Base-by-base conservation (phyloP, 2,113 vertebrate species). In the Pseudolaguvia tuberculata region DNA sequence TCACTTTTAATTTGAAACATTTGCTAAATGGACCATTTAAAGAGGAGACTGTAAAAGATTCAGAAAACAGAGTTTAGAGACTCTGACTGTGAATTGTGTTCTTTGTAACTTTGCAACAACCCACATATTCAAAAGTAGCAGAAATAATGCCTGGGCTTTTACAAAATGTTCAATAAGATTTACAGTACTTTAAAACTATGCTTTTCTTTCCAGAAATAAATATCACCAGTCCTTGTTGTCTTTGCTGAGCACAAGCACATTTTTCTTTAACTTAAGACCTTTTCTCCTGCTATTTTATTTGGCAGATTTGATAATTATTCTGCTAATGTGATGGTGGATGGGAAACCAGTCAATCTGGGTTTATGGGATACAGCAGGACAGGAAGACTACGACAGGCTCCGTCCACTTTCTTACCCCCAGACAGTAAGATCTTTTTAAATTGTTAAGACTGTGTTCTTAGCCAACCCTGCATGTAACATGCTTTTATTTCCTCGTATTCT, bases 261-360 rank as follows among this genome's bases (percentile, higher is more conserved):
- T 2, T 17, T 0, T 12, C n/a, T 66, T 74, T 50, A 21, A 42
- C 48, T 74, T 20, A 42, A 66, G 15, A 17, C 11, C 2, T 2
- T 47, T 18, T 27, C 18, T 17, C 42, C 20, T n/a, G n/a, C n/a
- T 56, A 31, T 56, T 47, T 69, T 23, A 18, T 29, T 27, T 51
- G 14, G 21, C 80, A 98, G 96, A 81, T 99, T 98, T 55, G 96
- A 98, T 88, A 99, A 99, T 89, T 98, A 98, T 81, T 99, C 96
- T 58, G 96, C 96, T 83, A 99, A 99, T 92, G 96, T 99, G 75
- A 99, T 99, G 96, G 96, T 98, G 70, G 96, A 99, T 86, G 96
- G 96, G 6, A 99, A 99, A 82, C 96, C 96, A 0, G 96, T 98
- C 75, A 98, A 99, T 66, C 88, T 99, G 87, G 95, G 96, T 56